Conservation (phyloP, 2,888 invertebrate species). For the Clunio marinus region DNA sequence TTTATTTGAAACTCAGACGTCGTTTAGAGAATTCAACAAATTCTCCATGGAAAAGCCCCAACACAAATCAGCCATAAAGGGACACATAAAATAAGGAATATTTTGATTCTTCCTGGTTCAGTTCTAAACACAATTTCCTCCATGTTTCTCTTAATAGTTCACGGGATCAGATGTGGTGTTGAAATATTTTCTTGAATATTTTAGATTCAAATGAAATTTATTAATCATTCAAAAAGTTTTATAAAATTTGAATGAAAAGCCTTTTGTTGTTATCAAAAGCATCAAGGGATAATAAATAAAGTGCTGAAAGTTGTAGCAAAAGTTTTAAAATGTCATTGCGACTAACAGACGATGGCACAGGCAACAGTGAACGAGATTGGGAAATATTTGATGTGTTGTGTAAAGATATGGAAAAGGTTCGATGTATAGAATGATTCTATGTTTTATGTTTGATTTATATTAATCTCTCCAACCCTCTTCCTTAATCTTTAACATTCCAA, state of each 20-base stretch:
- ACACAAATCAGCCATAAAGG: background rate
- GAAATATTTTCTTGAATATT: background rate
- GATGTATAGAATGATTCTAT: background rate
- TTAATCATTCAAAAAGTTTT: background rate
- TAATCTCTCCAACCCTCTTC: background rate
- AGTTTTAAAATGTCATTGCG: slow-evolving; percentile 29
- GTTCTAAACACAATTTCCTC: background rate
- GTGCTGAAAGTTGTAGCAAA: background rate
- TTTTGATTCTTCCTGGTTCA: background rate
- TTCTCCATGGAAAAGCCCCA: slow-evolving; percentile 33
- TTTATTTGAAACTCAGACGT: slow-evolving; percentile 14
- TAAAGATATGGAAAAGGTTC: slow-evolving; percentile 42
- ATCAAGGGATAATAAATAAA: background rate
- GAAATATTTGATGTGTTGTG: slow-evolving; percentile 67
- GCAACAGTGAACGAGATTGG: slow-evolving; percentile 66
- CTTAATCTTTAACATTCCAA: background rate
- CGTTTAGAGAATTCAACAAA: slow-evolving; percentile 14
- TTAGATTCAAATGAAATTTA: background rate
- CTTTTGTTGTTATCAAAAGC: background rate
- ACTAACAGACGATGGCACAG: slow-evolving; percentile 41
- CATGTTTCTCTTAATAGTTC: background rate
- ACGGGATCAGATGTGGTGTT: background rate
- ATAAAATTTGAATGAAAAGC: slow-evolving; percentile 8
- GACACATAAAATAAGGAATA: background rate
- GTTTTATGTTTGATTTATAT: too few relatives aligned